A percentile compares a stretch with the other conserved stretches of the same genome.
These are phyloP conservation scores for Cossypha dichroa DNA, from an alignment of 2,797 vertebrate genomes.

Conservation along the genomic window DNA sequence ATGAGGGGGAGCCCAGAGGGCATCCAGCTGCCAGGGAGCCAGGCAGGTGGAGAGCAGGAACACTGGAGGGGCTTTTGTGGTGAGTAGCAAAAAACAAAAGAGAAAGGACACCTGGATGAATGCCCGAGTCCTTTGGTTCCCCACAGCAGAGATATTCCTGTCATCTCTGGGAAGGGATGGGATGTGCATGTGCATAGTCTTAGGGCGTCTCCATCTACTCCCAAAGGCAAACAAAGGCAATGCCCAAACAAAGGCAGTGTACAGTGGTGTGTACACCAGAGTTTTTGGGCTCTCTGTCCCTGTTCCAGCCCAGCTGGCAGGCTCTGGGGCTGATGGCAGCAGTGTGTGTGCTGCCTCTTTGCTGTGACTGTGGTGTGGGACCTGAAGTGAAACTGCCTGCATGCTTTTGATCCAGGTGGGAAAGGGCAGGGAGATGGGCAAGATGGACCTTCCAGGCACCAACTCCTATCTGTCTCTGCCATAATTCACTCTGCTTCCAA, in stretches of 20 bases:
- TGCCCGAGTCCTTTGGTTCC: background rate
- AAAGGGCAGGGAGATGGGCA: background rate
- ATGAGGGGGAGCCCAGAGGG: background rate
- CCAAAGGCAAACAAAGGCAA: background rate
- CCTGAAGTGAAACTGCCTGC: background rate
- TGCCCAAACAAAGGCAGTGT: background rate
- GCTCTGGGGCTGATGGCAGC: background rate
- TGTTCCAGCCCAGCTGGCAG: background rate
- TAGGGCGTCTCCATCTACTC: background rate
- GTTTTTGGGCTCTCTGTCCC: background rate
- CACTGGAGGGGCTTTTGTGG: background rate
- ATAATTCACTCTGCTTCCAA: background rate
- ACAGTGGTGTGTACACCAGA: background rate
- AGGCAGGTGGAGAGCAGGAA: background rate
- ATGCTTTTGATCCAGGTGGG: background rate
- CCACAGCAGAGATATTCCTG: background rate
- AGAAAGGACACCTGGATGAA: background rate
- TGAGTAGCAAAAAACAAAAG: background rate
- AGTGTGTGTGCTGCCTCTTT: background rate
- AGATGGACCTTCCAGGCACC: fast-evolving
- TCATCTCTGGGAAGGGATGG: background rate
- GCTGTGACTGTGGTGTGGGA: background rate
- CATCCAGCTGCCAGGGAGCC: background rate
- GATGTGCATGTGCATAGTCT: background rate
- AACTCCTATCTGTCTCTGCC: background rate